Evolutionary conservation across 2,888 invertebrate species (phyloP).

Genomic region (Aleiodes alternator): DNA sequence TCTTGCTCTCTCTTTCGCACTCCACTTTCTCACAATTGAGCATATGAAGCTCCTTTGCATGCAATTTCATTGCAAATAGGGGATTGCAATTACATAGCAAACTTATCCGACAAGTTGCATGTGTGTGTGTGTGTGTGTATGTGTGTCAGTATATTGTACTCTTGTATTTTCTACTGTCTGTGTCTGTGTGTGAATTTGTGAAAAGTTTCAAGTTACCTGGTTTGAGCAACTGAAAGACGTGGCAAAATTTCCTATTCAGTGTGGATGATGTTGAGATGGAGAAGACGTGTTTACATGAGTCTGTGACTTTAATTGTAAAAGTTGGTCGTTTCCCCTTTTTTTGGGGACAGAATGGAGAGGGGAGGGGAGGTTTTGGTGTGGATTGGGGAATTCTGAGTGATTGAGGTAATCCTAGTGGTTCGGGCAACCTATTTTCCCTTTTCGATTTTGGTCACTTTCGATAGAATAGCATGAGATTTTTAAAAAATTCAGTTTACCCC

Average conservation of each 20-base stretch:
- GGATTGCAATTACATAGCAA: slow-evolving; percentile 47
- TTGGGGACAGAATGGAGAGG: too few relatives aligned
- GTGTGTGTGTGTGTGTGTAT: neutral
- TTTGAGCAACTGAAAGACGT: slow-evolving; percentile 4
- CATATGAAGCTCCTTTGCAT: slow-evolving; percentile 44
- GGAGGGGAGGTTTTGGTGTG: neutral
- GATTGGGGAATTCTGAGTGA: slow-evolving; percentile 5
- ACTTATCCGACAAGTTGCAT: slow-evolving; percentile 41
- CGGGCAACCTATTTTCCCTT: too few relatives aligned
- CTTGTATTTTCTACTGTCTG: slow-evolving; percentile 5
- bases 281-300: slow-evolving; percentile 26
- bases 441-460: too few relatives aligned
- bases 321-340: neutral
- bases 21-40: slow-evolving; percentile 11
- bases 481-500: too few relatives aligned
- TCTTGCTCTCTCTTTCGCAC: neutral
- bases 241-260: slow-evolving; percentile 21
- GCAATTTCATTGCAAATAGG: slow-evolving; percentile 48
- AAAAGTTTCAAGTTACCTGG: slow-evolving; percentile 32
- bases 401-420: too few relatives aligned
- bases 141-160: slow-evolving; percentile 26
- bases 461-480: too few relatives aligned
- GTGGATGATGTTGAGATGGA: slow-evolving; percentile 7
- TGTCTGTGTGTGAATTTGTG: neutral
- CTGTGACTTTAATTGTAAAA: slow-evolving; percentile 19